A percentile compares a stretch with the other conserved stretches of the same genome.
These are phyloP conservation scores for Meloidogyne chitwoodi DNA, from an alignment of 1,140 invertebrate genomes.

Conservation along the genomic window DNA sequence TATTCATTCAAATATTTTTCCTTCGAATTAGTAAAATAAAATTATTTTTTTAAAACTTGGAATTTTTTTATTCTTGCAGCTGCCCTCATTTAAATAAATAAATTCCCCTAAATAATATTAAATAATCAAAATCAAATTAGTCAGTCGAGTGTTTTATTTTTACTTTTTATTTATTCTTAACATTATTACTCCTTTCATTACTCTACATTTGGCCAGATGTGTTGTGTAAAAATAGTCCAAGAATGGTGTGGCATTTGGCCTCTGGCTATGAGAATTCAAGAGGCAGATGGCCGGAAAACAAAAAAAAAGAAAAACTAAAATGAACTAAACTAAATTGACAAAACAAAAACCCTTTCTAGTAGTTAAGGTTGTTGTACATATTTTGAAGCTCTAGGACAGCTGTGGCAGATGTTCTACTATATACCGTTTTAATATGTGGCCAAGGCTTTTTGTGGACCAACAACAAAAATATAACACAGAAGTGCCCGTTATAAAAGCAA, in stretches of 20 bases:
- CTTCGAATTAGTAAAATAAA: too few relatives aligned
- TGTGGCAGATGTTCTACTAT: neutral
- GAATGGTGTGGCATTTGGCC: neutral
- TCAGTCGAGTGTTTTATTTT: neutral
- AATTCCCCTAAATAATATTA: too few relatives aligned
- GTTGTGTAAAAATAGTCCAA: neutral
- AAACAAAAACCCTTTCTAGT: neutral
- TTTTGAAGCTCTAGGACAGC: neutral
- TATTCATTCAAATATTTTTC: too few relatives aligned
- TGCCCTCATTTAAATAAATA: too few relatives aligned
- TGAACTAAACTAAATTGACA: neutral
- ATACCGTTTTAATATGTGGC: neutral
- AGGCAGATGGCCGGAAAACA: neutral
- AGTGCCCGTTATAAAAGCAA: neutral
- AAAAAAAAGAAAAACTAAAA: neutral
- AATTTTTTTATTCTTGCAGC: too few relatives aligned
- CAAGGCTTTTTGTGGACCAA: neutral
- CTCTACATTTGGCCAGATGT: neutral
- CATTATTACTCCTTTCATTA: too few relatives aligned
- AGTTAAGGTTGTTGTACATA: neutral
- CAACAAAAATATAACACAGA: neutral
- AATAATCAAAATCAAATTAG: neutral
- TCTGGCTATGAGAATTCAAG: neutral
- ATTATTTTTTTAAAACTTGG: too few relatives aligned
- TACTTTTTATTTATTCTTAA: too few relatives aligned